Base-by-base conservation (phyloP, 2,888 invertebrate species). In the Apamea epomidion region DNA sequence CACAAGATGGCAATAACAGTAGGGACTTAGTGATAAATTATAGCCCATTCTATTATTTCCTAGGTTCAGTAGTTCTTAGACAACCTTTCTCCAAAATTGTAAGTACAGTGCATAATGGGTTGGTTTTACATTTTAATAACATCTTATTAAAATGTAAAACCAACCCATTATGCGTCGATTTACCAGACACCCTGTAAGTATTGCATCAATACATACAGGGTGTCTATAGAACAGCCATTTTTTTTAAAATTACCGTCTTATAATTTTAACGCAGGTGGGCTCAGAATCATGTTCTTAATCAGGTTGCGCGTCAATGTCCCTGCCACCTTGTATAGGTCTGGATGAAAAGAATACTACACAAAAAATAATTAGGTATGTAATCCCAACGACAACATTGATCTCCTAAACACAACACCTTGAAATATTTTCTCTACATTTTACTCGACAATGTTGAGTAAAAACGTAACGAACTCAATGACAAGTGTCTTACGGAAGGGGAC, bases 391-490 rank as follows among this genome's bases (percentile, higher is more conserved):
- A 67, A 67, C 42, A 71, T 25, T 21, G 2, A 5, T 45, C 21
- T 29, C 7, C 3, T 14, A 32, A 77, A 74, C 29, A 69, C 67
- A 48, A 69, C 62, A 48, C 10, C 5, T 1, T 45, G 4, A 2
- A 42, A 62, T 62, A 85, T 65, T 73, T 54, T 25, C 16, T 51
- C 29, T 3, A 32, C 12, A 48, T 42, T 67, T 69, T 45, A 51
- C 25, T 69, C 48, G 25, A 67, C 8, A 67, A 54, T 68, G 75
- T 76, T 16, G 25, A 76, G 70, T 80, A 80, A 84, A 80, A 82
- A 65, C 72, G 67, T 80, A 88, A 90, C 81, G 70, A 89, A 87
- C 76, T 87, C 81, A 90, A 88, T 90, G 89, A 90, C 87, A 91
- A 89, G 87, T 88, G 78, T 86, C 81, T 78, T 73, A 84, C 73